Evolutionary conservation across 2,888 invertebrate species (phyloP), one percentile per base, ranked within the genome.

Genomic region (Hypercompe scribonia): DNA sequence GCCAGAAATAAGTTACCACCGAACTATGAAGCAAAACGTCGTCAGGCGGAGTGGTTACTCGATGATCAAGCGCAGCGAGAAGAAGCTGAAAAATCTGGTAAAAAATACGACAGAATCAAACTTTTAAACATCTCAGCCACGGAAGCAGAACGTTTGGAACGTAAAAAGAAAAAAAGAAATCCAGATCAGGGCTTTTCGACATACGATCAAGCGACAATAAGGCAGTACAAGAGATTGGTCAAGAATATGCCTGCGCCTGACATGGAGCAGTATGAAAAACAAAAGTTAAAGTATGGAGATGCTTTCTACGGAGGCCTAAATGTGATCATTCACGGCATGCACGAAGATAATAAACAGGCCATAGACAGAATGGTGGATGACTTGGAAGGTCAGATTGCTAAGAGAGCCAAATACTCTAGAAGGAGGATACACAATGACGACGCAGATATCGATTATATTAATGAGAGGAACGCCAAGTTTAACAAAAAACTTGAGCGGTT

Each of bases 361-460:
- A 96, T 99, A 65, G 99, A 99, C 87, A 97, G 97, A 87, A 98
- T 99, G 98, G 99, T 99, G 0, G 97, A 97, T 82, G 99, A 99
- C 91, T 93, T 99, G 64, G 98, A 99, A 88, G 98, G 98, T 87
- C 99, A 99, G 93, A 98, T 99, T 87, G 97, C 98, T 0, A 99
- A 99, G 91, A 96, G 99, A 72, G 97, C 98, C 77, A 99, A 99
- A 89, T 99, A 98, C 93, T 99, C 99, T 2, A 96, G 99, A 81
- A 97, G 99, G 84, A 96, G 99, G 76, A 98, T 97, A 76, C 99
- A 99, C 90, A 99, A 99, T 92, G 99, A 99, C 87, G 99, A 99
- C 94, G 99, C 99, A 0, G 99, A 99, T 90, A 99, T 99, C 92
- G 99, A 99, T 93, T 99, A 99, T 92, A 99, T 99, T 90, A 99